Base-by-base conservation (phyloP, 2,113 vertebrate species). In the Clinocottus analis region DNA sequence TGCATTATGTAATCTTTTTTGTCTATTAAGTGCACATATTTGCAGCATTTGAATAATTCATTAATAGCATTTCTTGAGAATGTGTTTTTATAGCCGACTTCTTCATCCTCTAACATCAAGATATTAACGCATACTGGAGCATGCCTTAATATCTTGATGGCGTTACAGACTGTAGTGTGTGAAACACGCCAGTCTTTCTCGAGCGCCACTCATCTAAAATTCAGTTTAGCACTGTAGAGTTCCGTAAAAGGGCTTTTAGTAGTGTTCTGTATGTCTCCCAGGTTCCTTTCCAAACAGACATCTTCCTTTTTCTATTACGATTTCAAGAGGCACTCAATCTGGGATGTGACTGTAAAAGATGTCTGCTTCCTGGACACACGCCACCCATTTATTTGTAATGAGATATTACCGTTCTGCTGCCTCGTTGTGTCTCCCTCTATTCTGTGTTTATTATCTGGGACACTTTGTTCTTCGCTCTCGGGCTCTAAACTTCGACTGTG, bases 321-420 rank as follows among this genome's bases (percentile, higher is more conserved):
- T 78, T 86, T 85, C 61, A 84, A 82, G 68, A 66, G 61, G 37
- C 77, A 72, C 77, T 79, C 68, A 35, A 84, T 86, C 49, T 71
- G 16, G 29, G 23, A 25, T 37, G 53, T 55, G 80, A 85, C 73
- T 29, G 7, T 65, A 61, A 59, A 76, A 83, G 59, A 72, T 45
- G 59, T 65, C 39, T 27, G 55, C 1, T 47, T 82, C 33, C 47
- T 56, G 59, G 68, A 80, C 85, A 21, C 33, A 58, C 1, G 12
- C 79, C 76, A 75, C 51, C 53, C 60, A 41, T 80, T 84, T 64
- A 35, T 68, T 75, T 77, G 63, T 51, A 39, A 71, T 63, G 62
- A 80, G 55, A 72, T 41, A 64, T 77, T 77, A 55, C 21, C 23
- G 39, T 75, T 79, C 60, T 56, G 25, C 75, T 69, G 58, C 37